phyloP scores from a whole-genome alignment of 1,140 invertebrate genomes.

The Drosophila jambulina region DNA sequence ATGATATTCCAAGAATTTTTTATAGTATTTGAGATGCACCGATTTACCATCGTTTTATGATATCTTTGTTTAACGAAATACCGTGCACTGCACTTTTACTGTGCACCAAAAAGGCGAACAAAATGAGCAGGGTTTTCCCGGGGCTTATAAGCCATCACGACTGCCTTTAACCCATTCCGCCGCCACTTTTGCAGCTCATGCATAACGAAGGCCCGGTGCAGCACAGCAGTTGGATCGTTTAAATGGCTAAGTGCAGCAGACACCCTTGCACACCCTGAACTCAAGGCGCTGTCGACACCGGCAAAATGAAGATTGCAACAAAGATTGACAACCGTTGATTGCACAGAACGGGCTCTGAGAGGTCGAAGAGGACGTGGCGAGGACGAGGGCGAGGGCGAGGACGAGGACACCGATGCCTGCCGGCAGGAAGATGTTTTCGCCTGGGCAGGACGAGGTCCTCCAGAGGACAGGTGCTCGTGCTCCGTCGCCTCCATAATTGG shows the following conservation, averaged over 20 bases:
- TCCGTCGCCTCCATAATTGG: constrained; percentile 60
- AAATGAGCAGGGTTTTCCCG: constrained; percentile 25
- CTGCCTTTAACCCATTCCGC: constrained; percentile 72
- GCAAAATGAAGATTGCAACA: constrained; percentile 75
- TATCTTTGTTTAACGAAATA: not conserved
- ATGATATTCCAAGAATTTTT: too few relatives aligned
- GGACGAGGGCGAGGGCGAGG: constrained; percentile 1
- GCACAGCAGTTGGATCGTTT: constrained; percentile 32
- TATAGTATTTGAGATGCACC: too few relatives aligned
- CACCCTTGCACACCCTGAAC: constrained; percentile 27
- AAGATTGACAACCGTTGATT: constrained; percentile 81
- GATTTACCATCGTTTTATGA: too few relatives aligned
- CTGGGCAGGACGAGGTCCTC: constrained; percentile 30
- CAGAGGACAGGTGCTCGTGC: constrained; percentile 43
- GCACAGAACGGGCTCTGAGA: constrained; percentile 46
- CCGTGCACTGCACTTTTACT: not conserved
- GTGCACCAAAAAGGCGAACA: not conserved
- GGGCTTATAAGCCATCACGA: constrained; percentile 63
- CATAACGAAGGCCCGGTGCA: constrained; percentile 47
- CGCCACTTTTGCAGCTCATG: constrained; percentile 58
- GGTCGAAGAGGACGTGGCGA: constrained; percentile 9
- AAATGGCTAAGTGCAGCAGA: constrained; percentile 59
- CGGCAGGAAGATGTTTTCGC: constrained; percentile 57
- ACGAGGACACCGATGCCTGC: constrained; percentile 23
- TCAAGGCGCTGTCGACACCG: constrained; percentile 54